Base-by-base conservation (phyloP, 2,888 invertebrate species). In the Drosophila barbarae region DNA sequence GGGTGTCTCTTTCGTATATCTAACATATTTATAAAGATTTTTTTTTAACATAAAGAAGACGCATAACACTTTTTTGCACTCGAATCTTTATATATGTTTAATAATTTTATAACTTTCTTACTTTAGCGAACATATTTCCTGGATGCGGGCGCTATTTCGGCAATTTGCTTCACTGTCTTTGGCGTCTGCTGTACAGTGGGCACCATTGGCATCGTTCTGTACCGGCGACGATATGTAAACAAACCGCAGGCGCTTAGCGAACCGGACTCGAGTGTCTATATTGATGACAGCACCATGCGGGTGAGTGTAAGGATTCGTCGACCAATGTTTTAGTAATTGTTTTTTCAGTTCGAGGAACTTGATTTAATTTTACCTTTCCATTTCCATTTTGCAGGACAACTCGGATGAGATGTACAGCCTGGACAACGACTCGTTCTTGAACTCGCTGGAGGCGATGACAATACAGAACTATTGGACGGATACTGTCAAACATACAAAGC, bases 401-500 rank as follows among this genome's bases (percentile, higher is more conserved):
- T 95, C 95, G 7, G 96, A 96, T 90, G 96, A 97, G 90, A 96
- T 97, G 95, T 96, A 96, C 90, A 97, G 96, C 86, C 90, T 97
- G 90, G 97, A 97, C 91, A 97, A 97, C 89, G 97, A 97, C 89
- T 96, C 96, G 69, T 97, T 97, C 91, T 92, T 97, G 68, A 97
- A 97, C 90, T 96, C 96, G 68, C 90, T 97, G 80, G 97, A 97
- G 90, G 96, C 96, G 75, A 96, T 96, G 95, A 96, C 96, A 77
- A 96, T 97, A 87, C 96, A 96, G 89, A 96, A 96, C 90, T 96
- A 96, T 88, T 97, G 96, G 96, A 96, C 96, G 54, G 96, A 96
- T 90, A 95, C 94, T 77, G 95, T 96, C 73, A 96, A 95, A 89
- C 96, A 96, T 90, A 96, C 96, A 84, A 96, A 96, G 90, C 92